phyloP scores from a whole-genome alignment of 1,140 invertebrate species.

The Drosophila oshimai region DNA sequence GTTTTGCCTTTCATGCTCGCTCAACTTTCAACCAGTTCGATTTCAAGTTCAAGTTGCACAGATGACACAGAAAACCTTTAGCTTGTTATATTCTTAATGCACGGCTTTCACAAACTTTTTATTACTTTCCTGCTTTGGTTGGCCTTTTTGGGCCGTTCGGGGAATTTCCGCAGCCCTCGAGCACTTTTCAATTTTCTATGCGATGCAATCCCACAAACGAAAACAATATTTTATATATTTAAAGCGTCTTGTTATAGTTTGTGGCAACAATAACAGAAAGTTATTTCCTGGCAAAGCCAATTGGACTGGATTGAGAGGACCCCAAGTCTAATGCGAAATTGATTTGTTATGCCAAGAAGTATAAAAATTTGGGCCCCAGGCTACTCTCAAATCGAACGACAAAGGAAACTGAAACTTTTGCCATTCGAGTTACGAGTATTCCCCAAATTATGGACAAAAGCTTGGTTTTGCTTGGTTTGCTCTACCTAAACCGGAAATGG shows the following conservation, averaged over 20 bases:
- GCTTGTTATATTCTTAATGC: slow-evolving; percentile 57
- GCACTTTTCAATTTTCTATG: slow-evolving; percentile 66
- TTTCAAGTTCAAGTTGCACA: slow-evolving; percentile 66
- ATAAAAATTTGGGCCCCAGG: slow-evolving; percentile 43
- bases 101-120: slow-evolving; percentile 29
- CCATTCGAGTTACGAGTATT: slow-evolving; percentile 15
- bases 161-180: slow-evolving; percentile 21
- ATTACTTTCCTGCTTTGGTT: slow-evolving; percentile 31
- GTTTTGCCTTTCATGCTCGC: slow-evolving; percentile 47
- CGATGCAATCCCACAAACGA: slow-evolving; percentile 39
- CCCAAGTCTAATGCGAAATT: slow-evolving; percentile 53
- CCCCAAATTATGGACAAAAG: slow-evolving; percentile 45
- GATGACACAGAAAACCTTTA: slow-evolving; percentile 36
- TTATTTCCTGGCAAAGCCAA: slow-evolving; percentile 47
- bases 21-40: slow-evolving; percentile 54
- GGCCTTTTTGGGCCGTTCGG: slow-evolving; percentile 27
- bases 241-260: slow-evolving; percentile 71
- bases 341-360: slow-evolving; percentile 62
- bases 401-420: slow-evolving; percentile 27
- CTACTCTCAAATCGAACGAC: slow-evolving; percentile 20
- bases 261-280: slow-evolving; percentile 61
- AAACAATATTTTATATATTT: slow-evolving; percentile 49
- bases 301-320: slow-evolving; percentile 27
- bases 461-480: slow-evolving; percentile 21
- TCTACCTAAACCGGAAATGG: slow-evolving; percentile 18